Percentiles rank a stretch among this genome's conserved stretches.
These are phyloP conservation scores for Mylabris phalerata DNA, from an alignment of 1,140 invertebrate species.

Conservation along the genomic window DNA sequence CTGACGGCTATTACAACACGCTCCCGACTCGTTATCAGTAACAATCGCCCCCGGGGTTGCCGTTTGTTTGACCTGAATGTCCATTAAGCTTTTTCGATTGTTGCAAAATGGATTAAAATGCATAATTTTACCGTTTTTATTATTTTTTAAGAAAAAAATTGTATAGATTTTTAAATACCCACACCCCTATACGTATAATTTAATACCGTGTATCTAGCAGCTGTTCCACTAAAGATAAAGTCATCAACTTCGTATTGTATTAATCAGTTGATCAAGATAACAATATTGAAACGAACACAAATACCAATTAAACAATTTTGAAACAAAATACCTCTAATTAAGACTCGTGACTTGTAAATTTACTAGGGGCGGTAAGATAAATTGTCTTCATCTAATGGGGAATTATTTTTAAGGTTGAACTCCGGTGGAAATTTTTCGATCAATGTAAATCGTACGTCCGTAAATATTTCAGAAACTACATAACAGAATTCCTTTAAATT, in stretches of 20 bases:
- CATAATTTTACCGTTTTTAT: neutral
- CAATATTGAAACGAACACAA: slow-evolving; percentile 15
- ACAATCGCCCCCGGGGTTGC: slow-evolving; percentile 31
- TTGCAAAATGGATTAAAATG: slow-evolving; percentile 23
- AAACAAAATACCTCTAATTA: slow-evolving; percentile 20
- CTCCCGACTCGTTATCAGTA: slow-evolving; percentile 32
- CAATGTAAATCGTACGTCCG: too few species aligned
- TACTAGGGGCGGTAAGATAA: slow-evolving; percentile 14
- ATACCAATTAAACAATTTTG: slow-evolving; percentile 19
- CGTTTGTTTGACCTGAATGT: slow-evolving; percentile 34
- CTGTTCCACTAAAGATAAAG: slow-evolving; percentile 16
- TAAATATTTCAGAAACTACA: too few species aligned
- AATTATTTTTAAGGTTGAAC: slow-evolving; percentile 4
- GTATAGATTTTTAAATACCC: too few species aligned
- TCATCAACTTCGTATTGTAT: slow-evolving; percentile 19
- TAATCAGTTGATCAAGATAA: slow-evolving; percentile 19
- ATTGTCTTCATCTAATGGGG: slow-evolving; percentile 9
- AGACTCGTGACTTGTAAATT: slow-evolving; percentile 21
- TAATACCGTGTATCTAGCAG: slow-evolving; percentile 4
- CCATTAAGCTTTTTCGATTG: slow-evolving; percentile 18
- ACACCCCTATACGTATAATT: neutral
- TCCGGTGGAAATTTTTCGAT: too few species aligned
- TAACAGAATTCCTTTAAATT: too few species aligned
- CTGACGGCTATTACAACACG: slow-evolving; percentile 30
- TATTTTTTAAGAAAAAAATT: too few species aligned